Evolutionary conservation across 2,888 invertebrate species (phyloP).

Genomic region (Lagria hirta): DNA sequence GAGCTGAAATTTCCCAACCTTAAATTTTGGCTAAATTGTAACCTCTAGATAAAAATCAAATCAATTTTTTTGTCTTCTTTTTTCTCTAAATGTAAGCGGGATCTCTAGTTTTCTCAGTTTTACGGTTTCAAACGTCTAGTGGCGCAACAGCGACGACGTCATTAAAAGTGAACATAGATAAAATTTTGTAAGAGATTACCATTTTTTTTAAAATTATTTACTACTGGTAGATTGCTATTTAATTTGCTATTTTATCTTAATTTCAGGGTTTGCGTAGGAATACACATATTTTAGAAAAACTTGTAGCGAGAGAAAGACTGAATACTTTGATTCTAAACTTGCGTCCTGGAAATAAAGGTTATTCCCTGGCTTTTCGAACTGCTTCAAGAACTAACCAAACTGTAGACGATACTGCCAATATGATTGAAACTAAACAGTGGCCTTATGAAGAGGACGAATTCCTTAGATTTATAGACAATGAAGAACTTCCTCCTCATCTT

Average conservation of each 20-base stretch:
- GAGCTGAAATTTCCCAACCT: no score
- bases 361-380: constrained; percentile 60
- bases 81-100: no score
- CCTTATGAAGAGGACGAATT: constrained; percentile 89
- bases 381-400: constrained; percentile 44
- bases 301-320: constrained; percentile 81
- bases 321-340: constrained; percentile 89
- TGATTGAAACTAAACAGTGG: constrained; percentile 77
- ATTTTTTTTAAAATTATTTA: not conserved
- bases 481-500: constrained; percentile 85
- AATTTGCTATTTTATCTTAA: constrained; percentile 10
- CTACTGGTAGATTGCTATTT: not conserved
- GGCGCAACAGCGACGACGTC: constrained; percentile 1
- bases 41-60: no score
- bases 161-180: no score
- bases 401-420: constrained; percentile 61
- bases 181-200: not conserved
- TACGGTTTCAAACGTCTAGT: no score
- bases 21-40: no score
- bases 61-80: no score
- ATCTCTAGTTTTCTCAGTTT: no score
- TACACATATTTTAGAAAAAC: constrained; percentile 78
- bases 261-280: constrained; percentile 63
- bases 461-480: constrained; percentile 85
- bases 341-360: constrained; percentile 90